A percentile compares a stretch with the other conserved stretches of the same genome.
Conservation (phyloP, 2,797 vertebrate species). For the Acomys russatus region DNA sequence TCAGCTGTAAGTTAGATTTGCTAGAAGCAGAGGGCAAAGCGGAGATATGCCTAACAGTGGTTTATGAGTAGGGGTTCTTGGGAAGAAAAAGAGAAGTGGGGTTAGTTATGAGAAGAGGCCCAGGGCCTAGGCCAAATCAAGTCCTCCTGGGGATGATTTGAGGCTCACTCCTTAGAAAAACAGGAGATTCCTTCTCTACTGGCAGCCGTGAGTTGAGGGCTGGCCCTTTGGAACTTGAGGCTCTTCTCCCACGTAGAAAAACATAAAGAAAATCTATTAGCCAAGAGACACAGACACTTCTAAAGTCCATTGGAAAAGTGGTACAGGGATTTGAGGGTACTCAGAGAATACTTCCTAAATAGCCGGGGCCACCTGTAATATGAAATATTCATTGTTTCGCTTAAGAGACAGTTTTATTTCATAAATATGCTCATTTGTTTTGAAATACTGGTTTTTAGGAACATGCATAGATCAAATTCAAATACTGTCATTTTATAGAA, state of each 20-base stretch:
- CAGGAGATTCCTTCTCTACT: background rate
- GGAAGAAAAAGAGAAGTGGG: background rate
- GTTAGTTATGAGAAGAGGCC: background rate
- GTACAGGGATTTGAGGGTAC: background rate
- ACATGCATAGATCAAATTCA: background rate
- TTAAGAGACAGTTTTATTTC: background rate
- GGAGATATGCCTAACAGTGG: background rate
- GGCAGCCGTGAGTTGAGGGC: background rate
- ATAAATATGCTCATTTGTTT: conserved; percentile 16
- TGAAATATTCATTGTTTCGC: background rate
- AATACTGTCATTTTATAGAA: background rate
- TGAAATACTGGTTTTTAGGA: background rate
- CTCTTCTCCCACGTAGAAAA: background rate
- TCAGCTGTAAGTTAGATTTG: background rate
- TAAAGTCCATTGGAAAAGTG: background rate
- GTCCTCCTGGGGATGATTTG: background rate
- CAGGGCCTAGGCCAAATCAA: background rate
- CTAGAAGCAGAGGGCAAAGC: background rate
- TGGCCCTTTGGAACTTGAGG: background rate
- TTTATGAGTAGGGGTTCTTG: background rate
- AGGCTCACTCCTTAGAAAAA: background rate
- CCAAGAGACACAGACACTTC: background rate
- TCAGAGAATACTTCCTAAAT: background rate
- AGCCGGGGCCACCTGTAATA: background rate
- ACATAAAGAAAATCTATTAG: background rate